Base-by-base conservation (phyloP, 2,113 vertebrate genomes). In the Notarius lentiginosus region DNA sequence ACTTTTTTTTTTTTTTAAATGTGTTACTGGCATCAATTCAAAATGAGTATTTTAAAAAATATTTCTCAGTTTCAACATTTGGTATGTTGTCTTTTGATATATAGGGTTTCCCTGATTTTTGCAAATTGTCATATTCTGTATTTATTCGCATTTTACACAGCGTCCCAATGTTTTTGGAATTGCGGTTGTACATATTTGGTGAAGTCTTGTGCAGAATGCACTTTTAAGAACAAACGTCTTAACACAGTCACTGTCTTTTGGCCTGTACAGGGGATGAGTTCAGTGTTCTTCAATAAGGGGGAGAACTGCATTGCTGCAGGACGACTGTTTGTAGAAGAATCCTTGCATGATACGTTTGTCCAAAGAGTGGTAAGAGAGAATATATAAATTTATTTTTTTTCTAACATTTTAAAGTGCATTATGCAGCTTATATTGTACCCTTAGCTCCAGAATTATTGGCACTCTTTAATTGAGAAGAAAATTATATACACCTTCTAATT, bases 251-350 rank as follows among this genome's bases (percentile, higher is more conserved):
- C 34, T 84, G 11, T 85, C 7, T 84, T 18, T 63, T 15, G 49
- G 6, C 10, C 49, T 91, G 65, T 91, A 3, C 90, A 97, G 96
- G 97, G 96, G 1, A 96, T 97, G 96, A 96, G 96, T 87, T 94
- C 96, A 0, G 96, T 97, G 75, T 97, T 97, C 93, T 97, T 97
- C 91, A 97, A 97, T 90, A 97, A 97, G 88, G 97, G 97, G 4
- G 97, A 97, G 91, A 97, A 97, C 92, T 97, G 97, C 92, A 97
- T 97, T 0, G 97, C 97, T 0, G 96, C 96, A 0, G 96, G 97
- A 1, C 91, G 96, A 70, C 94, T 97, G 24, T 97, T 97, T 68
- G 86, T 97, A 27, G 97, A 97, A 83, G 94, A 96, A 27, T 91
- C 91, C 3, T 95, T 97, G 75, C 96, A 97, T 2, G 95, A 97